A percentile compares a stretch with the other conserved stretches of the same genome.
Conservation (phyloP, 2,797 vertebrate genomes). For the Syndactyla subalaris region DNA sequence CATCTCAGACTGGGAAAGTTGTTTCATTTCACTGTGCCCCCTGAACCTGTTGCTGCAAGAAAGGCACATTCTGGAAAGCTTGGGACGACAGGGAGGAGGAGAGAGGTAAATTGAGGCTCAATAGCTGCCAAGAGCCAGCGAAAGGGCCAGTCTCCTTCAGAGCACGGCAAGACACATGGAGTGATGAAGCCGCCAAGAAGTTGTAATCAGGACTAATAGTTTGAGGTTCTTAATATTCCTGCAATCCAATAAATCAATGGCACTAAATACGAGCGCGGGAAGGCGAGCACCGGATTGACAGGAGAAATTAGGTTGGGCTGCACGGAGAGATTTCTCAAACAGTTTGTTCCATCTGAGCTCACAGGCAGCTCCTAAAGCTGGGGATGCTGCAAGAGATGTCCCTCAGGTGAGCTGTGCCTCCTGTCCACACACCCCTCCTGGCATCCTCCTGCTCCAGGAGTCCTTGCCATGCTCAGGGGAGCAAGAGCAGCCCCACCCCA, state of each 20-base stretch:
- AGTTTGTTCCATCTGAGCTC: conserved; percentile 30
- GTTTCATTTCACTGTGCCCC: background rate
- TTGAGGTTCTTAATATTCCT: conserved; percentile 57
- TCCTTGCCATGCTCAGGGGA: background rate
- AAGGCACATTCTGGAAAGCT: accelerated
- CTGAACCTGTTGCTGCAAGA: background rate
- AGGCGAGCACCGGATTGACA: conserved; percentile 15
- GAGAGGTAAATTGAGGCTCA: background rate
- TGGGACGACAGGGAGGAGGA: background rate
- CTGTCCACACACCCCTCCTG: background rate
- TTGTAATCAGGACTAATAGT: conserved; percentile 50
- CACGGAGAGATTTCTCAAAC: conserved; percentile 13
- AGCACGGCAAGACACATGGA: background rate
- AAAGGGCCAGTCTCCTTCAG: background rate
- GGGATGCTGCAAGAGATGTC: background rate
- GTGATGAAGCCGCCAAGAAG: conserved; percentile 49
- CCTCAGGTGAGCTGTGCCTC: background rate
- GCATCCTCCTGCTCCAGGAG: accelerated
- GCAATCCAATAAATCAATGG: conserved; percentile 50
- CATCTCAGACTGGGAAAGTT: background rate
- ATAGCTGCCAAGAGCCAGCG: background rate
- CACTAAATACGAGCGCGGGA: background rate
- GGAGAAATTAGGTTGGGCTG: conserved; percentile 26
- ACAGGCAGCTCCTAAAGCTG: background rate
- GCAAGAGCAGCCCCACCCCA: background rate